phyloP scores from a whole-genome alignment of 2,888 invertebrate genomes.

The Incurvaria masculella region DNA sequence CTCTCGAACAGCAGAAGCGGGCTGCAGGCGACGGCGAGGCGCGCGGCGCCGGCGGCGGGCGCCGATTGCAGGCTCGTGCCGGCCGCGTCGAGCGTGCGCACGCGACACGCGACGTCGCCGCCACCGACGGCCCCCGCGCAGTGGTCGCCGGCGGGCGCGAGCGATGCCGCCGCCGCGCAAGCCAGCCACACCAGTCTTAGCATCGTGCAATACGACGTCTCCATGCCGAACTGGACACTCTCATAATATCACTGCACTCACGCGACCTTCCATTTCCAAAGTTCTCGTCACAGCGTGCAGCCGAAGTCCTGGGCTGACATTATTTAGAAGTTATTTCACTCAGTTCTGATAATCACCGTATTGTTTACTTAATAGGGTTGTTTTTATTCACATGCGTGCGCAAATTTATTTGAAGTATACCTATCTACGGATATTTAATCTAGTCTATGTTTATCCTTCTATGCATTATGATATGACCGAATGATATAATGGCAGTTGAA shows the following conservation, averaged over 20 bases:
- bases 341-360: not conserved
- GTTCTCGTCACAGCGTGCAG: not conserved
- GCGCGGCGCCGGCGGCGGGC: constrained; percentile 68
- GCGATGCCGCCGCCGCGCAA: not conserved
- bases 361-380: not conserved
- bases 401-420: not conserved
- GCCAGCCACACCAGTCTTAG: not conserved
- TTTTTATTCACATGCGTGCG: not conserved
- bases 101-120: constrained; percentile 57
- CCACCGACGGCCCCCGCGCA: constrained; percentile 45
- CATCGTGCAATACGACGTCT: not conserved
- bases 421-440: too few relatives aligned
- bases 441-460: not conserved
- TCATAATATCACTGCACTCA: not conserved
- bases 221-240: not conserved
- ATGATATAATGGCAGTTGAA: not conserved
- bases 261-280: not conserved
- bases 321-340: not conserved
- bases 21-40: constrained; percentile 72
- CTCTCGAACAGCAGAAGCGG: constrained; percentile 69
- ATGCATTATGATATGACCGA: not conserved
- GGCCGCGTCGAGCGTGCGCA: constrained; percentile 68
- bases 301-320: not conserved
- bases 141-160: constrained; percentile 37
- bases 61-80: constrained; percentile 62